Evolutionary conservation across 2,797 vertebrate species (phyloP).

Genomic region (Macropus fuliginosus): DNA sequence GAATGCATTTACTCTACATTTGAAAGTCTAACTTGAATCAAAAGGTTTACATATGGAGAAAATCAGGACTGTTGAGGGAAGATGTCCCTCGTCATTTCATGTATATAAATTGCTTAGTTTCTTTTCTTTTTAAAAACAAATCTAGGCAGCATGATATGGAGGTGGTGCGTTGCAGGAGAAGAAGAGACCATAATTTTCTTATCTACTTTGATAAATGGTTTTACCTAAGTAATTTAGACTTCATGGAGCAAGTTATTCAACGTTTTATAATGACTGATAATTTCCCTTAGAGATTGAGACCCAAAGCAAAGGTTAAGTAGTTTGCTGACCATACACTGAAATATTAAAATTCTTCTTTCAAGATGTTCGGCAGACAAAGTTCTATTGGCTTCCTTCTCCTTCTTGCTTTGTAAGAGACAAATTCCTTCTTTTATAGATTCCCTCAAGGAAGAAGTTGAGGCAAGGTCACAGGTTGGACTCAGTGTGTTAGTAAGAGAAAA

Average conservation of each 20-base stretch:
- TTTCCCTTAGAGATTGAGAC: constrained; percentile 37
- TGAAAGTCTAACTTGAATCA: not conserved
- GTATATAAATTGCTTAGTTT: not conserved
- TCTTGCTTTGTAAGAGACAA: constrained; percentile 37
- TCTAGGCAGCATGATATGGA: not conserved
- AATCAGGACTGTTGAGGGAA: not conserved
- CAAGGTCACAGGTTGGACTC: constrained; percentile 11
- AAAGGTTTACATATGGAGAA: not conserved
- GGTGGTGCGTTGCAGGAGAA: not conserved
- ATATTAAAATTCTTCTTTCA: constrained; percentile 34
- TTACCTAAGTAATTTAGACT: constrained; percentile 43
- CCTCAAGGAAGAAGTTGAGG: constrained; percentile 5
- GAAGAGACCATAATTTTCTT: constrained; percentile 32
- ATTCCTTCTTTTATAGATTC: constrained; percentile 16
- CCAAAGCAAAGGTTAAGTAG: constrained; percentile 56
- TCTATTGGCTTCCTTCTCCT: constrained; percentile 21
- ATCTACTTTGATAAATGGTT: constrained; percentile 30
- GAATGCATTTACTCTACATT: not conserved
- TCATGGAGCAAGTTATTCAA: constrained; percentile 16
- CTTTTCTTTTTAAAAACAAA: not conserved
- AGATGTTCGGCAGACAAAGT: constrained; percentile 32
- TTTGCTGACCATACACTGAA: not conserved
- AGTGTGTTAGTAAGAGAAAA: not conserved
- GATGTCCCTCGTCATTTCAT: not conserved
- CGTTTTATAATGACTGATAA: constrained; percentile 49